These are phyloP conservation scores for Glareola pratincola DNA, from an alignment of 2,113 vertebrate genomes.

Conservation along the genomic window DNA sequence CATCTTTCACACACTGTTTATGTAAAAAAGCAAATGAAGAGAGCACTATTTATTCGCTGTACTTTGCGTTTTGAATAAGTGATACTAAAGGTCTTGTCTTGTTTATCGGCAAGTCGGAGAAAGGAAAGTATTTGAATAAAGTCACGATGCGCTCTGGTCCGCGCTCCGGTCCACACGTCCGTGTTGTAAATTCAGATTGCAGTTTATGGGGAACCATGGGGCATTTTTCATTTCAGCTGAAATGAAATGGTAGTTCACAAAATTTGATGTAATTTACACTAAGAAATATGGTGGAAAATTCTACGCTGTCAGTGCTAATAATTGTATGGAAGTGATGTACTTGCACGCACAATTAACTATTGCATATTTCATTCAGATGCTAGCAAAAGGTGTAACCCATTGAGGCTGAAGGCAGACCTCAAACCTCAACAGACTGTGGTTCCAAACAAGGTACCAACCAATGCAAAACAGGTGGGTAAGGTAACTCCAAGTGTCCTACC, in stretches of 20 bases:
- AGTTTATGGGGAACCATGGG: not conserved
- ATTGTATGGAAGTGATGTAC: not conserved
- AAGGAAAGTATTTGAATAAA: not conserved
- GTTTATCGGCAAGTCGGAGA: not conserved
- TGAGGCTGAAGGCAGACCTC: not conserved
- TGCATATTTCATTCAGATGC: not conserved
- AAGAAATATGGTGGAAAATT: not conserved
- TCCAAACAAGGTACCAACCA: not conserved
- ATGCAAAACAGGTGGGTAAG: not conserved
- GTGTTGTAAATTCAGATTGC: not conserved
- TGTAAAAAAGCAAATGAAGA: not conserved
- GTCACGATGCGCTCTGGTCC: not conserved
- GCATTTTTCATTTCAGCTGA: not conserved
- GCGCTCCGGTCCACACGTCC: not conserved
- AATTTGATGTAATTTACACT: not conserved
- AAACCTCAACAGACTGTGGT: not conserved
- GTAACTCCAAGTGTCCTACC: not conserved
- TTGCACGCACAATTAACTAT: not conserved
- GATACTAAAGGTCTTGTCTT: not conserved
- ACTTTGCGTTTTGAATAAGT: not conserved
- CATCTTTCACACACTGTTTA: not conserved
- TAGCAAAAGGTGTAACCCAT: not conserved
- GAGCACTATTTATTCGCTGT: not conserved
- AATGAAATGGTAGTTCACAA: not conserved
- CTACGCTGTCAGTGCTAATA: fast-evolving